Percentiles rank a stretch among this genome's conserved stretches.
phyloP scores from a whole-genome alignment of 2,797 vertebrate species.

The Emydoidea blandingii region DNA sequence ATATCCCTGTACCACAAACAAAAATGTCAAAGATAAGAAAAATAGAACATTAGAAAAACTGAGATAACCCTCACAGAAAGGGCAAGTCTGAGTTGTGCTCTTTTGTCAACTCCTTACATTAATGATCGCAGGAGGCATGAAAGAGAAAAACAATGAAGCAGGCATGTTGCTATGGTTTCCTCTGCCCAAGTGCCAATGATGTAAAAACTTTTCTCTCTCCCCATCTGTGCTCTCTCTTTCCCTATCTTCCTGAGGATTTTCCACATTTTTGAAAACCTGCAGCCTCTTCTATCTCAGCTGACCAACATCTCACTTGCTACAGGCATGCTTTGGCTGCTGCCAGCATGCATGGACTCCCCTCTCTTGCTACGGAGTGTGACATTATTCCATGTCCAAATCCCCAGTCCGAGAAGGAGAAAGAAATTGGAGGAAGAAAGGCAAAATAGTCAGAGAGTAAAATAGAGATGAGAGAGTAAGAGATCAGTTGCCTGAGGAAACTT shows the following conservation, averaged over 20 bases:
- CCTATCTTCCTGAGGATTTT: neutral
- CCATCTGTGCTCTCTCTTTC: neutral
- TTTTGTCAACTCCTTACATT: neutral
- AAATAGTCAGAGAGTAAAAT: neutral
- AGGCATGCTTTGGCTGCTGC: neutral
- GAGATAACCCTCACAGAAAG: neutral
- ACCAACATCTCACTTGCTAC: neutral
- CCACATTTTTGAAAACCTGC: neutral
- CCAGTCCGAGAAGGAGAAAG: neutral
- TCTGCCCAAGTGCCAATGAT: neutral
- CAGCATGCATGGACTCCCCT: neutral
- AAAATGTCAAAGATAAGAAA: rapidly evolving
- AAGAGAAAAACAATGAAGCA: neutral
- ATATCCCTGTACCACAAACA: neutral
- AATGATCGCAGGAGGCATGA: neutral
- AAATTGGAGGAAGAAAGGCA: neutral
- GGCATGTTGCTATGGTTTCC: neutral
- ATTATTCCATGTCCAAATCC: neutral
- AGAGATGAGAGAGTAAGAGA: neutral
- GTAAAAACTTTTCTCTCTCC: neutral
- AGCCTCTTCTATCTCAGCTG: neutral
- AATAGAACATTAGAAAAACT: neutral
- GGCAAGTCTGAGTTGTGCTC: neutral
- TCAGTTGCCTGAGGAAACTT: neutral
- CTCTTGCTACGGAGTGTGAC: neutral